phyloP scores from a whole-genome alignment of 1,140 invertebrate genomes.

The Caenorhabditis remanei region DNA sequence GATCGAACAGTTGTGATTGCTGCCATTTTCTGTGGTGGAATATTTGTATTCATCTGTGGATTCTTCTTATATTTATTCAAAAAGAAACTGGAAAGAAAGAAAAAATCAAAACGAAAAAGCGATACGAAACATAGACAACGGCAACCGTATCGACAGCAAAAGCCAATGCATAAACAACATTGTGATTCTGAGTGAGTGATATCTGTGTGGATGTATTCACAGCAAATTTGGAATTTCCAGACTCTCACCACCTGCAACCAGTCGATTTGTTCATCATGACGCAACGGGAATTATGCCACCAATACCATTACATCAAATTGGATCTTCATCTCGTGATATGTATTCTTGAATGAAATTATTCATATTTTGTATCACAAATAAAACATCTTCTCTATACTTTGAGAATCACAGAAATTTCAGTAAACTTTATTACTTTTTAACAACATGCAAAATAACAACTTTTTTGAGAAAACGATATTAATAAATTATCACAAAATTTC shows the following conservation, averaged over 20 bases:
- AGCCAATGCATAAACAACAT: slow-evolving; percentile 60
- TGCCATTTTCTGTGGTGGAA: slow-evolving; percentile 72
- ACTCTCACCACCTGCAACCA: slow-evolving; percentile 64
- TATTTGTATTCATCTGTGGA: slow-evolving; percentile 75
- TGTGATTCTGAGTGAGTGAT: slow-evolving; percentile 54
- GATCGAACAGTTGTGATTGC: slow-evolving; percentile 74
- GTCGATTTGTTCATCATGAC: slow-evolving; percentile 69
- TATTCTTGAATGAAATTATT: slow-evolving; percentile 9
- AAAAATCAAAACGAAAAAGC: slow-evolving; percentile 64
- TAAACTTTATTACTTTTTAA: too few species aligned
- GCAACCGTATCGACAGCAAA: slow-evolving; percentile 55
- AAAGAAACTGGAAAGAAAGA: slow-evolving; percentile 73
- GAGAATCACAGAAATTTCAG: too few species aligned
- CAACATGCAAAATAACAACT: too few species aligned
- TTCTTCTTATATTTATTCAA: slow-evolving; percentile 77
- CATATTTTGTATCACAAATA: neutral
- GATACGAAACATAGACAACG: slow-evolving; percentile 52
- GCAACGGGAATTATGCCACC: slow-evolving; percentile 67
- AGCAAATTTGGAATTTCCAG: slow-evolving; percentile 39
- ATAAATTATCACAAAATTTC: neutral
- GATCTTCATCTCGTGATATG: slow-evolving; percentile 17
- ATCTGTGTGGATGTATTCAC: neutral
- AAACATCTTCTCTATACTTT: too few species aligned
- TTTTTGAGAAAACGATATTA: too few species aligned
- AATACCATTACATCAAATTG: slow-evolving; percentile 35